Evolutionary conservation across 1,140 invertebrate species (phyloP).

Genomic region (Nylanderia fulva): DNA sequence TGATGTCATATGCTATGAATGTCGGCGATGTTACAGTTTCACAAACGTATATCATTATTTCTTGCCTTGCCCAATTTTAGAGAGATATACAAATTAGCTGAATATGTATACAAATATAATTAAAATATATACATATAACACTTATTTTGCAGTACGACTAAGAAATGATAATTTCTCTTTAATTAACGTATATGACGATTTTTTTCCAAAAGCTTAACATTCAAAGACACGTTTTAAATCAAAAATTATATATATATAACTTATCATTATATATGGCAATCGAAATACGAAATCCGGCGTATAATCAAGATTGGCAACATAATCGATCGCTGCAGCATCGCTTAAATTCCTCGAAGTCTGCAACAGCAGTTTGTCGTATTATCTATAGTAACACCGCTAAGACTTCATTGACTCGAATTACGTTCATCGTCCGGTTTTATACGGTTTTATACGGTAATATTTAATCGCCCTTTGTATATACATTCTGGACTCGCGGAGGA

Average conservation of each 20-base stretch:
- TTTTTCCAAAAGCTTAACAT: not conserved
- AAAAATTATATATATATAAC: not conserved
- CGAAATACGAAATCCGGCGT: no score
- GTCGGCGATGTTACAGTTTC: slow-evolving; percentile 19
- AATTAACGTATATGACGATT: not conserved
- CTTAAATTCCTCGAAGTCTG: slow-evolving; percentile 32
- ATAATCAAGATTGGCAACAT: not conserved
- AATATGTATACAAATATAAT: not conserved
- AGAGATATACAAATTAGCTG: not conserved
- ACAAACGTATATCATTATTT: not conserved
- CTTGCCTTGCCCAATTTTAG: not conserved
- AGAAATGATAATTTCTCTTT: not conserved
- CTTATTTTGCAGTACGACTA: no score
- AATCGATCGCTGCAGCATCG: not conserved
- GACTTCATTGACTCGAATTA: slow-evolving; percentile 35
- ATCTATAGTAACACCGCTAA: not conserved
- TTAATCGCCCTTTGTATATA: slow-evolving; percentile 16
- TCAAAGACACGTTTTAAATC: not conserved
- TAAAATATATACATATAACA: not conserved
- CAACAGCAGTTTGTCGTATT: slow-evolving; percentile 19
- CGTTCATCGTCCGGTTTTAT: slow-evolving; percentile 13
- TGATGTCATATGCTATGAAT: slow-evolving; percentile 53
- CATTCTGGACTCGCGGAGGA: slow-evolving; percentile 49
- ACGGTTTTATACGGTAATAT: slow-evolving; percentile 16
- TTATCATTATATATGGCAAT: not conserved